Conservation (phyloP, 2,888 invertebrate genomes). For the Dinocampus coccinellae region DNA sequence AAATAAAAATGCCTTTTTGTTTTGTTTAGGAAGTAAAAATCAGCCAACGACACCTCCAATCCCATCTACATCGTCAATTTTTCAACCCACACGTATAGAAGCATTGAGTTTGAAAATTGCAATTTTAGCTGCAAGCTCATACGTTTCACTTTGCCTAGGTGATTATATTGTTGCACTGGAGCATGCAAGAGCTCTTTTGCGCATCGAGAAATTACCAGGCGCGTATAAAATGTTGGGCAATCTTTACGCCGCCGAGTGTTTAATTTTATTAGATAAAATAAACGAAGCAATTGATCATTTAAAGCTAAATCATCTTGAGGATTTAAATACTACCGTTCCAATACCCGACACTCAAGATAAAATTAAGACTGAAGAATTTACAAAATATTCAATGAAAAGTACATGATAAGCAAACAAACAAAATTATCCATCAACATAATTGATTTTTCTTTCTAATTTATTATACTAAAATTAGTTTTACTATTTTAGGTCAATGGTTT, state of each 20-base stretch:
- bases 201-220: slow-evolving; percentile 79
- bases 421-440: neutral
- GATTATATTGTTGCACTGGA: slow-evolving; percentile 85
- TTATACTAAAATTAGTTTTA: neutral
- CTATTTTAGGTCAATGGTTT: slow-evolving; percentile 71
- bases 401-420: slow-evolving; percentile 11
- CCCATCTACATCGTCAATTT: slow-evolving; percentile 45
- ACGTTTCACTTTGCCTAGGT: slow-evolving; percentile 86
- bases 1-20: neutral
- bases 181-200: slow-evolving; percentile 81
- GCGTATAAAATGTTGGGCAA: slow-evolving; percentile 84
- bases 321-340: slow-evolving; percentile 70
- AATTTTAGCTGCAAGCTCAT: slow-evolving; percentile 84
- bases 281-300: slow-evolving; percentile 87
- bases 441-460: neutral
- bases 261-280: slow-evolving; percentile 85
- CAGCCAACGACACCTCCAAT: slow-evolving; percentile 38
- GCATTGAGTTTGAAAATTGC: slow-evolving; percentile 70
- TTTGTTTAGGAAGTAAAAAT: slow-evolving; percentile 43
- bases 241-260: slow-evolving; percentile 90
- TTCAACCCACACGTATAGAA: slow-evolving; percentile 55
- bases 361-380: slow-evolving; percentile 68
- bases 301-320: slow-evolving; percentile 80
- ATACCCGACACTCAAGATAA: slow-evolving; percentile 58
- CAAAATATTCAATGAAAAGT: slow-evolving; percentile 57